Conservation (phyloP, 92 coral and sea anemone species). For the Siderastrea radians region DNA sequence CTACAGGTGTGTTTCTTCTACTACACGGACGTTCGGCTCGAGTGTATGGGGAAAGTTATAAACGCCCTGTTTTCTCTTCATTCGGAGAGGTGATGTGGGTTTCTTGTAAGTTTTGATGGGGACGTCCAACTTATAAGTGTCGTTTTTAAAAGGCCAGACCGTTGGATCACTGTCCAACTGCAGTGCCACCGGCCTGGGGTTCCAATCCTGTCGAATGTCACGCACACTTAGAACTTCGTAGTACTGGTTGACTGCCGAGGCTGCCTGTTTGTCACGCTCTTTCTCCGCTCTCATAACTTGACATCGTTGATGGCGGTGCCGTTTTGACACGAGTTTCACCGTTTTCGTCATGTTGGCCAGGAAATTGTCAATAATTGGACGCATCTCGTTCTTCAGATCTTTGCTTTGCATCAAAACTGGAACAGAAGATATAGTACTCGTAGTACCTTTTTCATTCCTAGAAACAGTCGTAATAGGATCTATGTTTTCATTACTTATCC, state of each 20-base stretch:
- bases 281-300: constrained; percentile 5
- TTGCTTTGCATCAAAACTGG: constrained; percentile 24
- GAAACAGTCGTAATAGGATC: neutral
- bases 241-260: constrained; percentile 5
- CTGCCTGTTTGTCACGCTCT: constrained; percentile 26
- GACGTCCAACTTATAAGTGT: neutral
- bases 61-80: neutral
- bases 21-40: constrained; percentile 12
- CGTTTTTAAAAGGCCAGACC: constrained; percentile 9
- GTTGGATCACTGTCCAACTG: neutral
- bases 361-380: constrained; percentile 10
- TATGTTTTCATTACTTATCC: too few relatives aligned
- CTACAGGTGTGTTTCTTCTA: constrained; percentile 20
- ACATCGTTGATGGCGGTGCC: constrained; percentile 14
- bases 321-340: constrained; percentile 3
- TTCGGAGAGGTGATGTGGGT: neutral
- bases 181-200: neutral
- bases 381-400: constrained; percentile 28
- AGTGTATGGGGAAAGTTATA: neutral
- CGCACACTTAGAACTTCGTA: constrained; percentile 29
- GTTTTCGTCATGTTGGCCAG: neutral
- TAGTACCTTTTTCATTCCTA: neutral
- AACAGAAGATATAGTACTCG: neutral
- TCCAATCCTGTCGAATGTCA: constrained; percentile 43
- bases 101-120: neutral